phyloP scores from a whole-genome alignment of 2,113 vertebrate species.

The Chunga burmeisteri region DNA sequence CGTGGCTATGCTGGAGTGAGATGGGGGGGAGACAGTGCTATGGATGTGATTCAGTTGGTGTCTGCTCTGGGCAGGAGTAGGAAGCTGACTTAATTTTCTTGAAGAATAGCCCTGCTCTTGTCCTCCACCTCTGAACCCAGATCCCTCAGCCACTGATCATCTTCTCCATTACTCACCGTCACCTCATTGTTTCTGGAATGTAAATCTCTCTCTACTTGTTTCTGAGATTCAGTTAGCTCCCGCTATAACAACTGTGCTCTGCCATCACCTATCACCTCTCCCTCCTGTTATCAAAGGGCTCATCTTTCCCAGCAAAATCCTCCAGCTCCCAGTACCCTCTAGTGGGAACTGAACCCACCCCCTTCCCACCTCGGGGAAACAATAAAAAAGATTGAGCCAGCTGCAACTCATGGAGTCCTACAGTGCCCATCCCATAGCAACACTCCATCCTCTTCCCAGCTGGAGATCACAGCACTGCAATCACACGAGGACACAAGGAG shows the following conservation, averaged over 20 bases:
- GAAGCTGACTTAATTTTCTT: conserved; percentile 23
- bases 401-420: neutral
- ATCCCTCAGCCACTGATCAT: neutral
- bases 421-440: neutral
- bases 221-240: neutral
- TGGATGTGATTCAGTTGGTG: neutral
- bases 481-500: fast-evolving
- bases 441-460: neutral
- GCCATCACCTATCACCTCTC: neutral
- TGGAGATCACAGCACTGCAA: neutral
- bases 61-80: neutral
- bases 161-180: neutral
- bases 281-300: neutral
- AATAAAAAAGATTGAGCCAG: neutral
- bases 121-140: neutral
- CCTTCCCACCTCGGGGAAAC: neutral
- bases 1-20: neutral
- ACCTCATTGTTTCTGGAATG: neutral
- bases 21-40: neutral
- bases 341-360: neutral
- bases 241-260: neutral
- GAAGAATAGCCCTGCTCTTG: neutral
- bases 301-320: neutral
- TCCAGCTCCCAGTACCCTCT: neutral
- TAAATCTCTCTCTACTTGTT: neutral